Evolutionary conservation across 2,797 vertebrate genomes (phyloP).

Genomic region (Geotria australis): DNA sequence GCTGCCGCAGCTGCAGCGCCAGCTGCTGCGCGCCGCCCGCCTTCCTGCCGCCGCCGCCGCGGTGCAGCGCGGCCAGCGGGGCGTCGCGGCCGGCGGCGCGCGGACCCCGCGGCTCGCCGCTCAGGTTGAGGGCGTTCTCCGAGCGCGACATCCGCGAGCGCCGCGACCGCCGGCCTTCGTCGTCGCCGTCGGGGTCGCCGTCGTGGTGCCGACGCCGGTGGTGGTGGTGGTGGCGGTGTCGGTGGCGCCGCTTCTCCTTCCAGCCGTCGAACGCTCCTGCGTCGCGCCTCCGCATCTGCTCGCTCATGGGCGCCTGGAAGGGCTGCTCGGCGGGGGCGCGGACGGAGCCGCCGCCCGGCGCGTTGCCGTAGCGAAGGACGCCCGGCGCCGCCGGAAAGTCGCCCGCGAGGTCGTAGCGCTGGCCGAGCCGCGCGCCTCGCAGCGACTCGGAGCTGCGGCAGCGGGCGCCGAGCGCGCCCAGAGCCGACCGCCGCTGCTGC

Average conservation of each 20-base stretch:
- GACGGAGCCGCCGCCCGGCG: slow-evolving; percentile 25
- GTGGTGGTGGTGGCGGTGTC: no score
- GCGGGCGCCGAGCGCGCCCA: slow-evolving; percentile 6
- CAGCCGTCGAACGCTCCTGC: no score
- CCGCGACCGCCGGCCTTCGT: slow-evolving; percentile 30
- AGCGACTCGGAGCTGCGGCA: slow-evolving; percentile 32
- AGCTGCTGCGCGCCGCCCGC: slow-evolving; percentile 12
- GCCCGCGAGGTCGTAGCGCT: slow-evolving; percentile 41
- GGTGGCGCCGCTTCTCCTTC: no score
- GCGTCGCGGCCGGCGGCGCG: slow-evolving; percentile 46
- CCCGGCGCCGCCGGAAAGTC: slow-evolving; percentile 15
- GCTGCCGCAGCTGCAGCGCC: not conserved
- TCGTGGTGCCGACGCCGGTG: slow-evolving; percentile 6
- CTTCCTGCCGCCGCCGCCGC: slow-evolving; percentile 16
- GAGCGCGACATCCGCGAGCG: slow-evolving; percentile 64
- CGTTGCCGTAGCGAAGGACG: slow-evolving; percentile 9
- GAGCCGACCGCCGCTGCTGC: slow-evolving; percentile 54
- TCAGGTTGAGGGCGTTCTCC: slow-evolving; percentile 70
- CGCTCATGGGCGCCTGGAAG: slow-evolving; percentile 44
- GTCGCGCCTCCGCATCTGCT: slow-evolving; percentile 27
- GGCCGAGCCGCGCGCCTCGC: slow-evolving; percentile 38
- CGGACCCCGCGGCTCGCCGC: slow-evolving; percentile 33
- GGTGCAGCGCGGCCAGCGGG: slow-evolving; percentile 26
- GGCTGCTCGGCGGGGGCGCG: slow-evolving; percentile 24
- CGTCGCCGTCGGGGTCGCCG: slow-evolving; percentile 24